Evolutionary conservation across 1,140 invertebrate species (phyloP).

Genomic region (Bombus sibiricus): DNA sequence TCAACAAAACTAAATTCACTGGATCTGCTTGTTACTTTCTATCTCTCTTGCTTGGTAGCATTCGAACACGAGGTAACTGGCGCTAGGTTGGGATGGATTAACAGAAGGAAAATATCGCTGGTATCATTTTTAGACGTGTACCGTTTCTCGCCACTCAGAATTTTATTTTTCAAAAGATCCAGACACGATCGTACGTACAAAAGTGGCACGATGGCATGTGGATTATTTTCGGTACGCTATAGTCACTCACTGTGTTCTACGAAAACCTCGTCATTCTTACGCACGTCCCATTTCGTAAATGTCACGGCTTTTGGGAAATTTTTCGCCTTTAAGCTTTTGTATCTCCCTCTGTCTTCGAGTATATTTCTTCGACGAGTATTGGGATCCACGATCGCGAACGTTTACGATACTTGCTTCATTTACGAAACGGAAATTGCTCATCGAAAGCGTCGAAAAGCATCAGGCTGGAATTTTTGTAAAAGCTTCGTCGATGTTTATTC

Average conservation of each 20-base stretch:
- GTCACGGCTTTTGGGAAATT: background rate
- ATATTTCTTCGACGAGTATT: background rate
- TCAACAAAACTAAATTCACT: background rate
- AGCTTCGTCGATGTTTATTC: background rate
- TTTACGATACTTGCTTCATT: too few species aligned
- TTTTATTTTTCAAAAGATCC: background rate
- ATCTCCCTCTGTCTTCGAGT: background rate
- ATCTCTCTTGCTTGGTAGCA: background rate
- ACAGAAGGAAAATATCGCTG: background rate
- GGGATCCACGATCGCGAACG: background rate
- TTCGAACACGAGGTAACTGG: background rate
- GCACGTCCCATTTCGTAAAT: slow-evolving; percentile 60
- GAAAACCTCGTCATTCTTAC: slow-evolving; percentile 44
- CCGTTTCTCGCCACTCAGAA: background rate
- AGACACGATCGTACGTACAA: background rate
- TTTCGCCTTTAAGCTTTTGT: background rate
- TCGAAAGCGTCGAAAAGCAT: background rate
- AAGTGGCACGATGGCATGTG: slow-evolving; percentile 35
- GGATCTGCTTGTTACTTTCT: background rate
- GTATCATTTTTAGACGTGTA: too few species aligned
- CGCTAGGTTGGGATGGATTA: background rate
- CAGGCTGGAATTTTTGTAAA: background rate
- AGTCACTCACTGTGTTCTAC: slow-evolving; percentile 36
- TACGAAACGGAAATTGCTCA: background rate
- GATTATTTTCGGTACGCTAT: slow-evolving; percentile 62